Evolutionary conservation across 53 echinoderm and acorn worm genomes (phyloP).

Genomic region (Temnopleurus reevesii): DNA sequence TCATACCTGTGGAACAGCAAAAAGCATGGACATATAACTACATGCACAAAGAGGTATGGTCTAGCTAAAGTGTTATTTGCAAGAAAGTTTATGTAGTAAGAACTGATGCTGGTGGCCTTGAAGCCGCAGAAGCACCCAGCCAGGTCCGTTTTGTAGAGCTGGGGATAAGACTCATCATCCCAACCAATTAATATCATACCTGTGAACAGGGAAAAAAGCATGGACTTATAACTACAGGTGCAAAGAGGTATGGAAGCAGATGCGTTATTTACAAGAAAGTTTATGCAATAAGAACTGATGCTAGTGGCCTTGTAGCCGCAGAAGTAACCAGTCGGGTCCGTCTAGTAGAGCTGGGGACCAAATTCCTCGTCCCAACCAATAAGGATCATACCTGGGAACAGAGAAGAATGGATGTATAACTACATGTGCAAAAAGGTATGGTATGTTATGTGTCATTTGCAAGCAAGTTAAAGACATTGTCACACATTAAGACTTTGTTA

Average conservation of each 20-base stretch:
- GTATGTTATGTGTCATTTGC: no score
- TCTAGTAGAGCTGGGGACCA: slow-evolving; percentile 88
- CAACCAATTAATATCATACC: slow-evolving; percentile 94
- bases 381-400: slow-evolving; percentile 78
- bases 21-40: not conserved
- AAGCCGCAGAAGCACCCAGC: slow-evolving; percentile 99
- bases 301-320: slow-evolving; percentile 98
- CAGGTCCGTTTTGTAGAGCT: slow-evolving; percentile 93
- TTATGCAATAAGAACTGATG: no score
- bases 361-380: slow-evolving; percentile 85
- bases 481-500: no score
- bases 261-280: no score
- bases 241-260: no score
- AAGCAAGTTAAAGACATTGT: no score
- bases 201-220: slow-evolving; percentile 19
- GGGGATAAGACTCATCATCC: slow-evolving; percentile 91
- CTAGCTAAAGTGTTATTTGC: no score
- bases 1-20: slow-evolving; percentile 76
- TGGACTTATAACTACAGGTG: not conserved
- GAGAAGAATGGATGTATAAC: not conserved
- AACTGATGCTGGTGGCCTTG: slow-evolving; percentile 98
- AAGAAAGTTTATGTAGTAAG: no score
- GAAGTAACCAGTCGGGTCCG: slow-evolving; percentile 91
- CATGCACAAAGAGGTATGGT: not conserved
- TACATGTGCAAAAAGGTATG: not conserved